Evolutionary conservation across 2,888 invertebrate species (phyloP).

Genomic region (Himalopsyche tibetana): DNA sequence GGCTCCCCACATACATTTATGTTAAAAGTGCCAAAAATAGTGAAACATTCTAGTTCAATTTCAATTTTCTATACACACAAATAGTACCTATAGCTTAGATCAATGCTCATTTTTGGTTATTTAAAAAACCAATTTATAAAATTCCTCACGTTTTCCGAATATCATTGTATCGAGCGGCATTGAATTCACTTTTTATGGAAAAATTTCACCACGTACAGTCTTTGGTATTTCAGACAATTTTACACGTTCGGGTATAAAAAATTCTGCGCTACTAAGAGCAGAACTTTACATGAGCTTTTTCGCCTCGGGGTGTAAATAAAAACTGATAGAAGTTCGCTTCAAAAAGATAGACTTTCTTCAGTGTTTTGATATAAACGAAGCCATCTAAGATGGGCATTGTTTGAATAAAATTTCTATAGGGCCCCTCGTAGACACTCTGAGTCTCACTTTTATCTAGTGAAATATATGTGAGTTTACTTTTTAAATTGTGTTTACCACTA

Average conservation of each 20-base stretch:
- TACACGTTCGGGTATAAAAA: conserved; percentile 23
- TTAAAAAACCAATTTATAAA: conserved; percentile 6
- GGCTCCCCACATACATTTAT: no score
- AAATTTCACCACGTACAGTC: conserved; percentile 26
- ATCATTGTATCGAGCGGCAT: neutral
- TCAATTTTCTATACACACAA: neutral
- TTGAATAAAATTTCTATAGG: conserved; percentile 14
- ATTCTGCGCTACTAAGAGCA: neutral
- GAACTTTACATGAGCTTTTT: conserved; percentile 14
- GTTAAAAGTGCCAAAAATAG: neutral
- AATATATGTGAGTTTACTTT: neutral
- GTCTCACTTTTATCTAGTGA: neutral
- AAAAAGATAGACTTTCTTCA: conserved; percentile 16
- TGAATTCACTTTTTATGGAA: conserved; percentile 12
- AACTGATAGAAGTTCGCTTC: conserved; percentile 18
- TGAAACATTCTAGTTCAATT: neutral
- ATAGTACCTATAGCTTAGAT: neutral
- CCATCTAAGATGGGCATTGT: conserved; percentile 30
- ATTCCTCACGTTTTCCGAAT: neutral
- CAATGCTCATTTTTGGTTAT: neutral
- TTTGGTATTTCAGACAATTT: conserved; percentile 9
- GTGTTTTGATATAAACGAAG: conserved; percentile 26
- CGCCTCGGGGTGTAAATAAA: conserved; percentile 13
- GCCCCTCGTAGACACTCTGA: neutral
- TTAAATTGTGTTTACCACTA: neutral